Conservation (phyloP, 2,797 vertebrate species). For the Poeciliopsis gracilis region DNA sequence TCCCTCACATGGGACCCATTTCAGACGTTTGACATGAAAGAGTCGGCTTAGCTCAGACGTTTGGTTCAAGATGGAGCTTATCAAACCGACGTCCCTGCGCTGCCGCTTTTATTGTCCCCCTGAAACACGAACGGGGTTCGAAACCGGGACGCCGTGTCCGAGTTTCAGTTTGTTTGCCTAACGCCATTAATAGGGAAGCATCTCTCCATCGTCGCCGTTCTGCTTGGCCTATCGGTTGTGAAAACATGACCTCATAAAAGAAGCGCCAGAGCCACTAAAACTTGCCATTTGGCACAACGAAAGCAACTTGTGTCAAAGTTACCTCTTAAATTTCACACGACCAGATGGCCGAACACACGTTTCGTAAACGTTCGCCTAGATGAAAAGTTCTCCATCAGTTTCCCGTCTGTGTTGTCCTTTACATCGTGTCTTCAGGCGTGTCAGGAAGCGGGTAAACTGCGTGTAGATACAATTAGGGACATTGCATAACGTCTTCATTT, state of each 20-base stretch:
- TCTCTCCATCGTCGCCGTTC: no score
- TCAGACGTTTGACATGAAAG: background rate
- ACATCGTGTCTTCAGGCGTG: background rate
- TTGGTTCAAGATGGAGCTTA: background rate
- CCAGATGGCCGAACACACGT: background rate
- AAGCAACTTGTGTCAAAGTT: background rate
- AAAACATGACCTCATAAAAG: background rate
- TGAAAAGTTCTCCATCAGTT: background rate
- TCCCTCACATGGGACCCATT: background rate
- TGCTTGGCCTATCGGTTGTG: background rate
- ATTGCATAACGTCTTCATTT: background rate
- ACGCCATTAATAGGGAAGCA: background rate
- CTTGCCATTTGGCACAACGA: background rate
- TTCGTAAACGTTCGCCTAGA: background rate
- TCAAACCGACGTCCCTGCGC: background rate
- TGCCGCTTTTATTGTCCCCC: background rate
- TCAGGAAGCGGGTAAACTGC: background rate
- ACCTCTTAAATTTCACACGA: background rate
- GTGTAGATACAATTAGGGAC: background rate
- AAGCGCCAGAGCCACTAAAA: background rate
- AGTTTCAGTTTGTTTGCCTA: background rate
- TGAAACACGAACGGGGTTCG: background rate
- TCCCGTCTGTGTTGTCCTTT: background rate
- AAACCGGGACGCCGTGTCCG: background rate
- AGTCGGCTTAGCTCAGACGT: background rate